phyloP scores from a whole-genome alignment of 2,888 invertebrate species.

The Dynastes grantii region DNA sequence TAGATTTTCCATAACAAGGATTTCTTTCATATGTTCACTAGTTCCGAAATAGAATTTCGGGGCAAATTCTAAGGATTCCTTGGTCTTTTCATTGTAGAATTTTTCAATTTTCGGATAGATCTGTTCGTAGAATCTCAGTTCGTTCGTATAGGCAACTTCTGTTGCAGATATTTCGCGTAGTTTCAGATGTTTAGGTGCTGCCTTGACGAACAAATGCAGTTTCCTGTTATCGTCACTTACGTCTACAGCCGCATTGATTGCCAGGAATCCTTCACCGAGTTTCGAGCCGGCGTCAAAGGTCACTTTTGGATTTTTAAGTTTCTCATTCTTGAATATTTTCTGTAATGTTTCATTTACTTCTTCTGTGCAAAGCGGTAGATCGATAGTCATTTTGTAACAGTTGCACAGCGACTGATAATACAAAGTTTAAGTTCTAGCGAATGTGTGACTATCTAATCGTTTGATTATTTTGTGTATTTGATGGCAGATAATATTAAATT shows the following conservation, averaged over 20 bases:
- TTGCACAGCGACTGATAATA: neutral
- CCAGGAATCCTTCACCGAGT: slow-evolving; percentile 53
- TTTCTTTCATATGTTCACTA: slow-evolving; percentile 53
- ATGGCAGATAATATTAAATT: too few relatives aligned
- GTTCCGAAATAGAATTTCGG: slow-evolving; percentile 53
- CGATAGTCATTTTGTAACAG: slow-evolving; percentile 18
- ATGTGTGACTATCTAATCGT: too few relatives aligned
- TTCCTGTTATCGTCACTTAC: slow-evolving; percentile 47
- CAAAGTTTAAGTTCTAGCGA: too few relatives aligned
- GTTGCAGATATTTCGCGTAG: slow-evolving; percentile 51
- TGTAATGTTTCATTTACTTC: neutral
- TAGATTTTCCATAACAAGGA: slow-evolving; percentile 61
- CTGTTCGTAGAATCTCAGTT: slow-evolving; percentile 55
- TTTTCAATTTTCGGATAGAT: slow-evolving; percentile 53
- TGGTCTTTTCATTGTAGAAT: slow-evolving; percentile 52
- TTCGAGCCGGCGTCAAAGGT: slow-evolving; percentile 42
- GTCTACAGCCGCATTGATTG: slow-evolving; percentile 46
- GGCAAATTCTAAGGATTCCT: slow-evolving; percentile 51
- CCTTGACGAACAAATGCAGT: slow-evolving; percentile 52
- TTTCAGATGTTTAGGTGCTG: slow-evolving; percentile 48
- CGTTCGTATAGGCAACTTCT: slow-evolving; percentile 51
- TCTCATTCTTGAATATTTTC: slow-evolving; percentile 2
- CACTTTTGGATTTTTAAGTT: slow-evolving; percentile 31
- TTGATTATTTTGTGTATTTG: too few relatives aligned
- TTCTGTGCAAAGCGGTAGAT: slow-evolving; percentile 13